Base-by-base conservation (phyloP, 2,113 vertebrate species). In the Trichomycterus rosablanca region DNA sequence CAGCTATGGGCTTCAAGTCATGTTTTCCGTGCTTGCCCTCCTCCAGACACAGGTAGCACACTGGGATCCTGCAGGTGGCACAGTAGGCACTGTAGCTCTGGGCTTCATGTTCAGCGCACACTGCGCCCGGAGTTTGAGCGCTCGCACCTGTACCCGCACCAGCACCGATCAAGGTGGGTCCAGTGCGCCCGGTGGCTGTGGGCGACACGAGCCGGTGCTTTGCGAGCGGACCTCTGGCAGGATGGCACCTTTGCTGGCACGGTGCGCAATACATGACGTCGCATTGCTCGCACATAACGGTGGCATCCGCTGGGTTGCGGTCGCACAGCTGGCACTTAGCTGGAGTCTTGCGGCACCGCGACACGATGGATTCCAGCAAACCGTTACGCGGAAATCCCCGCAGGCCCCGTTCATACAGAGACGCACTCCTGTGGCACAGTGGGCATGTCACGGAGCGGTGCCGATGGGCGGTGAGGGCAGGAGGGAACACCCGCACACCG, bases 51-150 rank as follows among this genome's bases (percentile, higher is more conserved):
- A 89, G 88, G 70, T 83, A 84, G 63, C 95, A 98, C 58, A 95
- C 93, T 0, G 94, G 94, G 48, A 73, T 76, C 42, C 74, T 83
- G 87, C 95, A 98, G 87, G 80, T 88, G 76, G 80, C 83, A 75
- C 95, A 98, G 80, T 92, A 97, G 89, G 92, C 90, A 82, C 84
- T 94, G 81, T 93, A 90, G 86, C 90, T 92, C 82, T 98, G 93
- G 82, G 89, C 77, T n/a, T 98, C 94, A 64, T 98, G 95, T 9
- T 97, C 94, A 0, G 87, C 79, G 72, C 95, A 97, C 0, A 90
- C 93, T 22, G 91, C 84, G 40, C 80, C 74, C 71, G 90, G 92
- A 77, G 66, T 26, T 18, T 66, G 76, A 63, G 76, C 42, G 8
- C 72, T 71, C 5, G 66, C 26, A 14, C 0, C 60, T 3, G 52